phyloP scores from a whole-genome alignment of 2,888 invertebrate genomes.

The Phyllotreta cruciferae region DNA sequence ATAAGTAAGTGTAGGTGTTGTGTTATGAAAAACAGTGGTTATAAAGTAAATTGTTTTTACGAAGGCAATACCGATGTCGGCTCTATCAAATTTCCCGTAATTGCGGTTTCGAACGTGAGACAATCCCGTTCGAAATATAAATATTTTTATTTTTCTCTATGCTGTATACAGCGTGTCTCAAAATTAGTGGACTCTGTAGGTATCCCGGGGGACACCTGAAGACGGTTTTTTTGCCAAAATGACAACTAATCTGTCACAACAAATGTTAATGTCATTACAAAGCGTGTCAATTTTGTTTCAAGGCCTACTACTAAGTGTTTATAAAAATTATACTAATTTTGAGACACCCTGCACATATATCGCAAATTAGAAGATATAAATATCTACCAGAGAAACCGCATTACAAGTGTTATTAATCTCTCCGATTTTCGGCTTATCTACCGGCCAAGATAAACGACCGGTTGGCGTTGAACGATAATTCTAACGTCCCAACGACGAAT shows the following conservation, averaged over 20 bases:
- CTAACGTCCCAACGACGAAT: slow-evolving; percentile 5
- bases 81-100: slow-evolving; percentile 17
- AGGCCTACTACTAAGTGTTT: too few relatives aligned
- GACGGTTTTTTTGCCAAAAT: too few relatives aligned
- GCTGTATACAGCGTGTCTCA: too few relatives aligned
- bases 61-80: slow-evolving; percentile 12
- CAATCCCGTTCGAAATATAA: not conserved
- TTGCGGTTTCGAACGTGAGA: slow-evolving; percentile 19
- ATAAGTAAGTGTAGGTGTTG: too few relatives aligned
- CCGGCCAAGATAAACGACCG: slow-evolving; percentile 6
- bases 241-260: too few relatives aligned
- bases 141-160: too few relatives aligned
- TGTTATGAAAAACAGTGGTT: too few relatives aligned
- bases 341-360: not conserved
- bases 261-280: too few relatives aligned
- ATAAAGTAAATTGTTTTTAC: slow-evolving; percentile 1
- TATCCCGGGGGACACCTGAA: too few relatives aligned
- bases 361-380: not conserved
- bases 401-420: slow-evolving; percentile 1
- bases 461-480: not conserved
- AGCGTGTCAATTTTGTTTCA: too few relatives aligned
- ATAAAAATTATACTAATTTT: too few relatives aligned
- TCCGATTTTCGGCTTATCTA: slow-evolving; percentile 10
- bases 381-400: slow-evolving; percentile 3
- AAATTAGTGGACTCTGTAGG: too few relatives aligned